Evolutionary conservation across 2,888 invertebrate species (phyloP).

Genomic region (Hetaerina titia): DNA sequence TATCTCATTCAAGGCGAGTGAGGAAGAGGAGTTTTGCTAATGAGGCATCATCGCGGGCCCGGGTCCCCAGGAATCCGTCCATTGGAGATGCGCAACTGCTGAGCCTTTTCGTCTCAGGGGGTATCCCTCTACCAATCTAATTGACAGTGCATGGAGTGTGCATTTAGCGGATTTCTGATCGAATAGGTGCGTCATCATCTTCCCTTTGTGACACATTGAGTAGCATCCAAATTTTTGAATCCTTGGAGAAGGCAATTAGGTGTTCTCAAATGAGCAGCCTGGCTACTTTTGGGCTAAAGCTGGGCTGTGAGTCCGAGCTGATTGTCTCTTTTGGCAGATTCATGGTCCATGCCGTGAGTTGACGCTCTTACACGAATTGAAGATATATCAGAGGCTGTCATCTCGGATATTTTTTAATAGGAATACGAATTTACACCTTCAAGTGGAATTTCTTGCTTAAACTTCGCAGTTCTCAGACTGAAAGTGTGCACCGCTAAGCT

Average conservation of each 20-base stretch:
- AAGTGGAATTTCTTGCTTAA: neutral
- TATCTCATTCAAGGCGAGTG: slow-evolving; percentile 27
- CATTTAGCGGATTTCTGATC: slow-evolving; percentile 5
- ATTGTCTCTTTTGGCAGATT: neutral
- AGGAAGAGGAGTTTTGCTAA: neutral
- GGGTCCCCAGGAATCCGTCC: neutral
- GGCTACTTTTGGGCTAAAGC: neutral
- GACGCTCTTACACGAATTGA: neutral
- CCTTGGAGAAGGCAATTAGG: neutral
- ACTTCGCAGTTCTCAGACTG: too few species aligned
- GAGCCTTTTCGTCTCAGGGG: neutral
- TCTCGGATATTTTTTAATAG: neutral
- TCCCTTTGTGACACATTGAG: neutral
- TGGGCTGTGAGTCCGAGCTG: neutral
- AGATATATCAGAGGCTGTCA: neutral
- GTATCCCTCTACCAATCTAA: neutral
- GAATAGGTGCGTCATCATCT: neutral
- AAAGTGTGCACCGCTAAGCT: too few species aligned
- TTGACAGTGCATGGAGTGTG: slow-evolving; percentile 20
- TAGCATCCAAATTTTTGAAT: neutral
- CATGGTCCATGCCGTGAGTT: neutral
- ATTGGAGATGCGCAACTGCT: neutral
- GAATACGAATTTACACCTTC: neutral
- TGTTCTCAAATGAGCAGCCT: neutral
- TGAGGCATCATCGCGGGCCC: neutral